Conservation (phyloP, 2,888 invertebrate species). For the Clostera curtula region DNA sequence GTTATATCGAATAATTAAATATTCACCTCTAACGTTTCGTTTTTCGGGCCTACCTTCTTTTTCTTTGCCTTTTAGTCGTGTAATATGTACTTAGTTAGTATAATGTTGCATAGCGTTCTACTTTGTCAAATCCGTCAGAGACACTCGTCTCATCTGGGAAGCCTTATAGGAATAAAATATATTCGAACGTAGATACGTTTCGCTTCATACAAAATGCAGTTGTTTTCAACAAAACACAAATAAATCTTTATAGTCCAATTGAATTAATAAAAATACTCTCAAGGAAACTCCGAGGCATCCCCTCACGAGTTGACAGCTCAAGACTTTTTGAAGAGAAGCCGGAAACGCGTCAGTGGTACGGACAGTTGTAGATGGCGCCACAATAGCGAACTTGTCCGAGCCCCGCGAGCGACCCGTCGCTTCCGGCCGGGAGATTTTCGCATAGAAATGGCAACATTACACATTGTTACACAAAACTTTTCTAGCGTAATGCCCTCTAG, state of each 20-base stretch:
- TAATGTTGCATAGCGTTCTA: no score
- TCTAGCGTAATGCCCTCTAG: conserved; percentile 56
- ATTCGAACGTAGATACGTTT: conserved; percentile 3
- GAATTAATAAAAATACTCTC: conserved; percentile 63
- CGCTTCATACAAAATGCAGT: conserved; percentile 6
- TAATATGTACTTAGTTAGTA: no score
- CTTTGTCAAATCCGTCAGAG: no score
- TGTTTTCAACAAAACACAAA: conserved; percentile 36
- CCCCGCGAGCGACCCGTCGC: conserved; percentile 36
- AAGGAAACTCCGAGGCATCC: conserved; percentile 59
- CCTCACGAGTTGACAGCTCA: conserved; percentile 61
- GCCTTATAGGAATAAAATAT: no score
- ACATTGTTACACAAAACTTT: conserved; percentile 70
- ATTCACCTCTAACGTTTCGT: no score
- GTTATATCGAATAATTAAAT: no score
- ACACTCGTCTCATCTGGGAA: no score
- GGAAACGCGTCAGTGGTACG: conserved; percentile 64
- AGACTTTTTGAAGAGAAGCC: conserved; percentile 70
- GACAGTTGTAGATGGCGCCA: conserved; percentile 69
- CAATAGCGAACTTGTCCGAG: conserved; percentile 56
- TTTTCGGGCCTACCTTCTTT: no score
- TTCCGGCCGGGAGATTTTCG: conserved; percentile 59
- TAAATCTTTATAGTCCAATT: conserved; percentile 51
- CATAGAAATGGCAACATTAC: conserved; percentile 73
- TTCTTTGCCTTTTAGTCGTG: no score